Conservation (phyloP, 37 sponge, comb jelly and placozoan species). For the Ephydatia muelleri region DNA sequence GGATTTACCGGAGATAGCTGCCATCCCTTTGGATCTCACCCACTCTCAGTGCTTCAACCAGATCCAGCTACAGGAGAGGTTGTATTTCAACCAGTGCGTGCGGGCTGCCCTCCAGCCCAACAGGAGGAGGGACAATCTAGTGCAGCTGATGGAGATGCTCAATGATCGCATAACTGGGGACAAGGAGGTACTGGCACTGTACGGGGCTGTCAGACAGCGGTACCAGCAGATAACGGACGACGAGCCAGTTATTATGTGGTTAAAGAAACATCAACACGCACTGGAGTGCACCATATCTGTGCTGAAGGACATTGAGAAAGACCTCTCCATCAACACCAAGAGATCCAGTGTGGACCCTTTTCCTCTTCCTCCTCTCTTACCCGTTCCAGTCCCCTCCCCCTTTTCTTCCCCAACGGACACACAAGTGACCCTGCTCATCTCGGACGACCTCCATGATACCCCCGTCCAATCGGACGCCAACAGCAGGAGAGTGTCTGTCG, state of each 20-base stretch:
- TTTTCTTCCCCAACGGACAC: neutral
- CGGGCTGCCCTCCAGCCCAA: conserved; percentile 42
- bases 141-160: conserved; percentile 47
- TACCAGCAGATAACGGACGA: conserved; percentile 16
- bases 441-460: neutral
- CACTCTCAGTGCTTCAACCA: conserved; percentile 27
- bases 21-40: neutral
- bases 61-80: conserved; percentile 69
- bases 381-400: neutral
- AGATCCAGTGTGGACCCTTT: neutral
- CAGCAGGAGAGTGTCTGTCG: neutral
- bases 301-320: conserved; percentile 66
- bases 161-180: conserved; percentile 58
- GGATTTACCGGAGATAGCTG: neutral
- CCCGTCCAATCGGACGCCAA: neutral
- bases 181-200: conserved; percentile 62
- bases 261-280: conserved; percentile 45
- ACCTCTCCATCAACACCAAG: conserved; percentile 32
- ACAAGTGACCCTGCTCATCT: neutral
- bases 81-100: conserved; percentile 70
- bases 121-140: conserved; percentile 56
- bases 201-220: conserved; percentile 39
- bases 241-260: conserved; percentile 53
- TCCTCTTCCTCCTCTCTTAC: neutral
- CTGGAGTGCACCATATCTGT: conserved; percentile 45